These are phyloP conservation scores for Rhopilema esculentum DNA, from an alignment of 30 jellyfish, hydroid and myxozoan genomes.

Conservation along the genomic window DNA sequence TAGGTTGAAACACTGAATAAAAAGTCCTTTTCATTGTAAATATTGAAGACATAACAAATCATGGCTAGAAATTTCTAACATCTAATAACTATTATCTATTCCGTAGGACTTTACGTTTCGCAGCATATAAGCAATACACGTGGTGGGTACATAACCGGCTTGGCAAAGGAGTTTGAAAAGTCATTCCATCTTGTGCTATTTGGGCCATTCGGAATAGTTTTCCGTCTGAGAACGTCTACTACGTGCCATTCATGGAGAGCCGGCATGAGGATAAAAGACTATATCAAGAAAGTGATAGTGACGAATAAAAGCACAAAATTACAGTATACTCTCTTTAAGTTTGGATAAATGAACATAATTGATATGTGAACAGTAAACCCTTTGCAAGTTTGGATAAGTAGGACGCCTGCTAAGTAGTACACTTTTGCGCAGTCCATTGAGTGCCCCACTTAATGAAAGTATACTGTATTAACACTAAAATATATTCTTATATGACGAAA, in stretches of 20 bases:
- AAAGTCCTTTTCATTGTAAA: background rate
- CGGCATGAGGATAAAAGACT: conserved; percentile 29
- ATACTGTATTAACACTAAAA: too few species aligned
- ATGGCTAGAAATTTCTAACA: background rate
- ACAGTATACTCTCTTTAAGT: background rate
- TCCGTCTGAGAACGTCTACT: conserved; percentile 29
- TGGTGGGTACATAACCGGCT: conserved; percentile 72
- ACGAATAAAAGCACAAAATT: background rate
- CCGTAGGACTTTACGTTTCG: conserved; percentile 30
- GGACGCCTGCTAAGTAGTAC: background rate
- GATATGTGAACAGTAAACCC: background rate
- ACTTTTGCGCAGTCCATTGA: background rate
- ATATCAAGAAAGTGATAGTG: conserved; percentile 8
- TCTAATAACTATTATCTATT: background rate
- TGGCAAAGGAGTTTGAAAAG: conserved; percentile 57
- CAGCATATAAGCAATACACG: conserved; percentile 64
- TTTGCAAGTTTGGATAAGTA: background rate
- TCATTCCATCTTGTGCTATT: conserved; percentile 68
- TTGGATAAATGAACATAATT: background rate
- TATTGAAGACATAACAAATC: background rate
- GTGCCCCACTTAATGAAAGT: background rate
- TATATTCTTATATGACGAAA: background rate
- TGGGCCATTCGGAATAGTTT: conserved; percentile 41
- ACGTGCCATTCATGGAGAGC: conserved; percentile 37
- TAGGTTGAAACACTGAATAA: background rate